phyloP scores from a whole-genome alignment of 2,797 vertebrate species.

The Orestias chungarensis region DNA sequence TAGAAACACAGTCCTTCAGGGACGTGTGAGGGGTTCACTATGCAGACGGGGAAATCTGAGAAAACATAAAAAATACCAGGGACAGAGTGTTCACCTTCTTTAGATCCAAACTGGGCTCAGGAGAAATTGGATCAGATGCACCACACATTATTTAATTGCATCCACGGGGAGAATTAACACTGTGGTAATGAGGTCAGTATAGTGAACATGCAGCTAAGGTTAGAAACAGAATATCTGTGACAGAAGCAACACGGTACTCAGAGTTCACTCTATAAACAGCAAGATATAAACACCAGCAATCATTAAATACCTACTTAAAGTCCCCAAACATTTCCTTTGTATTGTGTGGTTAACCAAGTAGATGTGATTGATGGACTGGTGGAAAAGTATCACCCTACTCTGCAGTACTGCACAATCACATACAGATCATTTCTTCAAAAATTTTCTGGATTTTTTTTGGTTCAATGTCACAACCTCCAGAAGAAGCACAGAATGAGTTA shows the following conservation, averaged over 20 bases:
- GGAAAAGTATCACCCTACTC: constrained; percentile 14
- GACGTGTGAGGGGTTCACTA: constrained; percentile 1
- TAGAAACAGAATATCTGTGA: constrained; percentile 36
- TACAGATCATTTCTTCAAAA: background rate
- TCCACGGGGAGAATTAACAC: constrained; percentile 12
- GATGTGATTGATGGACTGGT: background rate
- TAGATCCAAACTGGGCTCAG: constrained; percentile 27
- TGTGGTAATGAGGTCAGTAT: constrained; percentile 26
- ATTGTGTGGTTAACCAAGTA: background rate
- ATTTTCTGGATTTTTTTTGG: background rate
- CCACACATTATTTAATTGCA: constrained; percentile 67
- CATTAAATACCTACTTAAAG: background rate
- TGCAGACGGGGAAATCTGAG: constrained; percentile 41
- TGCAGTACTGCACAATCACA: background rate
- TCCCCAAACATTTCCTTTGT: constrained; percentile 8
- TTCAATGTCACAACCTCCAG: background rate
- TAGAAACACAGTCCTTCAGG: constrained; percentile 20
- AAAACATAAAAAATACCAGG: constrained; percentile 20
- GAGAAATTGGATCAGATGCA: constrained; percentile 53
- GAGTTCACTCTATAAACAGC: constrained; percentile 20
- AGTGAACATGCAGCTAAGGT: constrained; percentile 15
- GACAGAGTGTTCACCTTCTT: constrained; percentile 10
- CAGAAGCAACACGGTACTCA: constrained; percentile 7
- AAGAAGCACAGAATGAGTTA: background rate
- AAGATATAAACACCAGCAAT: constrained; percentile 18